These are phyloP conservation scores for Rafetus swinhoei DNA, from an alignment of 2,113 vertebrate species.

Conservation along the genomic window DNA sequence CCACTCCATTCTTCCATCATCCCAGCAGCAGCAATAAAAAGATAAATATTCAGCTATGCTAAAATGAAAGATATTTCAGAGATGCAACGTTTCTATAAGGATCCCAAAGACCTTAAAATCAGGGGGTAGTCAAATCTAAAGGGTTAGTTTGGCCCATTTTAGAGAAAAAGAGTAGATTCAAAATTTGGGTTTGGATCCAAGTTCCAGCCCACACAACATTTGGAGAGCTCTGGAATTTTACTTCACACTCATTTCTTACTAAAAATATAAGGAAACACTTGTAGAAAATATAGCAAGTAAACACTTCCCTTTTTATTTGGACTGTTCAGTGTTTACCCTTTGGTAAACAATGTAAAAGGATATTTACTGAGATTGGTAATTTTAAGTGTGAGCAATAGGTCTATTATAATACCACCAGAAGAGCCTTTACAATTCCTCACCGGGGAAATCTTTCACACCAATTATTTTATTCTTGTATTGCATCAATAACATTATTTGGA, in stretches of 20 bases:
- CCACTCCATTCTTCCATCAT: not conserved
- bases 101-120: not conserved
- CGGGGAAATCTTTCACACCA: not conserved
- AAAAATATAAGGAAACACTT: not conserved
- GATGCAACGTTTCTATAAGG: not conserved
- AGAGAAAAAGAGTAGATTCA: not conserved
- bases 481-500: not conserved
- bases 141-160: not conserved
- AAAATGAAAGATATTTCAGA: slow-evolving; percentile 12
- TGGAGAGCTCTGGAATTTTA: not conserved
- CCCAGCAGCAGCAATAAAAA: not conserved
- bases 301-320: not conserved
- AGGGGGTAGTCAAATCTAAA: not conserved
- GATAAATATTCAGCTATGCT: slow-evolving; percentile 27
- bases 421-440: not conserved
- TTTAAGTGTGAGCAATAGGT: not conserved
- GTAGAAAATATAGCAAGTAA: not conserved
- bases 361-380: not conserved
- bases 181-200: not conserved
- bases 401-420: not conserved
- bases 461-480: not conserved
- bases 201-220: not conserved
- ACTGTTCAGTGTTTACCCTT: not conserved
- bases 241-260: not conserved
- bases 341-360: not conserved